phyloP scores from a whole-genome alignment of 2,113 vertebrate genomes.

The Deroptyus accipitrinus region DNA sequence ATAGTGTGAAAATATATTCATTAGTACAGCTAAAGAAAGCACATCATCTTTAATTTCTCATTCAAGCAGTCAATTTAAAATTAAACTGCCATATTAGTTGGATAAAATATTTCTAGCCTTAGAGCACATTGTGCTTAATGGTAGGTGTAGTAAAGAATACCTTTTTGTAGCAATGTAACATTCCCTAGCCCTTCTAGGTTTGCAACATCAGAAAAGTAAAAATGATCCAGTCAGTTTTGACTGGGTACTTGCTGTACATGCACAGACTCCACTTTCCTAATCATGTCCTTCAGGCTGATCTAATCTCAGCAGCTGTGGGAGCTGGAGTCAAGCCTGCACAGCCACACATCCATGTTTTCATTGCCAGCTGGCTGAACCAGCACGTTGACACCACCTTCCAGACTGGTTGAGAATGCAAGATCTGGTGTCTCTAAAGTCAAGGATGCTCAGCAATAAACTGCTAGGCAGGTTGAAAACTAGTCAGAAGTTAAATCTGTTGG shows the following conservation, averaged over 20 bases:
- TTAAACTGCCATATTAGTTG: neutral
- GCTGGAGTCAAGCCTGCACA: neutral
- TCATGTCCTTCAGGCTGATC: neutral
- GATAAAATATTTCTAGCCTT: neutral
- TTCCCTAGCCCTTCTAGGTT: neutral
- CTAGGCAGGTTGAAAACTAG: neutral
- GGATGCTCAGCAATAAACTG: neutral
- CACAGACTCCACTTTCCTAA: neutral
- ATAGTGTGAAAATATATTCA: neutral
- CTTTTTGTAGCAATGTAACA: neutral
- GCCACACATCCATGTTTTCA: neutral
- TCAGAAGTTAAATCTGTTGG: neutral
- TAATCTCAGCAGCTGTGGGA: neutral
- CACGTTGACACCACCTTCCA: neutral
- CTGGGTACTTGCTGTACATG: neutral
- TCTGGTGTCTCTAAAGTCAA: neutral
- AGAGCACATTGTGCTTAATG: neutral
- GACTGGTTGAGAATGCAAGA: neutral
- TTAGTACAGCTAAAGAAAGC: neutral
- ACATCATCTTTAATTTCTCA: neutral
- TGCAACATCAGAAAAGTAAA: neutral
- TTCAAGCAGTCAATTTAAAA: neutral
- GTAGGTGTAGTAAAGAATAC: neutral
- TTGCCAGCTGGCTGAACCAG: neutral
- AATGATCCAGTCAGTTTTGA: neutral